These are phyloP conservation scores for Cenopis cana DNA, from an alignment of 2,888 invertebrate species.

Conservation along the genomic window DNA sequence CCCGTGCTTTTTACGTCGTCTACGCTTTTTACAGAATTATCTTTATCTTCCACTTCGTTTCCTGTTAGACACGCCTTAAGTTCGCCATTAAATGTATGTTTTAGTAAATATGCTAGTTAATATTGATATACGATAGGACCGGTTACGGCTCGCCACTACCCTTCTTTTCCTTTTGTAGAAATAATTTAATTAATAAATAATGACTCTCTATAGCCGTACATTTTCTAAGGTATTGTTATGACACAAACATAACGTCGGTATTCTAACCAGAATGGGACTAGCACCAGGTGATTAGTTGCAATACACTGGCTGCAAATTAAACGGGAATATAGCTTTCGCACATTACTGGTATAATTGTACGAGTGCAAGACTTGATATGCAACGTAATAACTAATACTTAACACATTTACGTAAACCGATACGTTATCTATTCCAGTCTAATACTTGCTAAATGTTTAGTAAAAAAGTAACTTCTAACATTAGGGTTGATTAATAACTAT, in stretches of 20 bases:
- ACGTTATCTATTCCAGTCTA: conserved; percentile 33
- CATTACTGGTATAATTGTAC: conserved; percentile 24
- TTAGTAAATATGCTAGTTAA: conserved; percentile 35
- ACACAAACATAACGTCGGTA: conserved; percentile 20
- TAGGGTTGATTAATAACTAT: conserved; percentile 9
- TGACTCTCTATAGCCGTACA: conserved; percentile 7
- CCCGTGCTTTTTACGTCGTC: conserved; percentile 56
- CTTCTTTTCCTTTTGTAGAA: conserved; percentile 29
- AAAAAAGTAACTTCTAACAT: conserved; percentile 32
- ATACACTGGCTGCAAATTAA: conserved; percentile 24
- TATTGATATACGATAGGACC: conserved; percentile 35
- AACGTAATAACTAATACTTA: conserved; percentile 31
- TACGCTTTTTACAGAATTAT: conserved; percentile 73
- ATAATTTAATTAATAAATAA: conserved; percentile 27
- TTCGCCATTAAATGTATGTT: conserved; percentile 48
- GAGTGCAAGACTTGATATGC: conserved; percentile 30
- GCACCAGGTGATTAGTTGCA: conserved; percentile 25
- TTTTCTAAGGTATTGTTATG: conserved; percentile 12
- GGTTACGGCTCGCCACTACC: conserved; percentile 13
- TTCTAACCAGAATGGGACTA: conserved; percentile 27
- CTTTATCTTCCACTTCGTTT: conserved; percentile 67
- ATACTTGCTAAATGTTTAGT: conserved; percentile 34
- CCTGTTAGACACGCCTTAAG: conserved; percentile 62
- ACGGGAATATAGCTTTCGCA: conserved; percentile 11
- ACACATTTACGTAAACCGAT: conserved; percentile 35